A percentile compares a stretch with the other conserved stretches of the same genome.
phyloP scores from a whole-genome alignment of 1,140 invertebrate genomes.

The Radopholus similis region DNA sequence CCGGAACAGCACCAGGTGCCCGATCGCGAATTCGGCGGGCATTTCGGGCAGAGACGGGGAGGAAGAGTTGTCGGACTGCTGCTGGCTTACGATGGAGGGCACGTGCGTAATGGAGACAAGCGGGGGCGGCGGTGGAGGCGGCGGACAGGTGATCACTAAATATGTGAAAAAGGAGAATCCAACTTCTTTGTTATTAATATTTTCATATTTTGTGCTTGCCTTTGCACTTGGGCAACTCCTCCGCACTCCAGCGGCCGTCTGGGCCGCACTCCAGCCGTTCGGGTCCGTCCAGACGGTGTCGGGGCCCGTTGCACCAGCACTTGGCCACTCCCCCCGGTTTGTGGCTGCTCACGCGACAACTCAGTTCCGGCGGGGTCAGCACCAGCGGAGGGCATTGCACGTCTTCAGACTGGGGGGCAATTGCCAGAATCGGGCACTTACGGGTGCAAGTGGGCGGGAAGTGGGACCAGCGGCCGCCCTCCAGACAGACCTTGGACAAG shows the following conservation, averaged over 20 bases:
- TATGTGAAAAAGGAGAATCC: background rate
- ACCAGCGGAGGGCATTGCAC: slow-evolving; percentile 44
- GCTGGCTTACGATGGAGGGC: background rate
- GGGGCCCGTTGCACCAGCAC: slow-evolving; percentile 17
- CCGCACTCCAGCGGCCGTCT: slow-evolving; percentile 30
- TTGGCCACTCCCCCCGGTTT: slow-evolving; percentile 45
- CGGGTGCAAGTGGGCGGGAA: slow-evolving; percentile 32
- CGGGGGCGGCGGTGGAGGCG: slow-evolving; percentile 14
- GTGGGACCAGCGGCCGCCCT: slow-evolving; percentile 45
- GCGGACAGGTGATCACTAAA: slow-evolving; percentile 29
- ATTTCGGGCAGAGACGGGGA: background rate
- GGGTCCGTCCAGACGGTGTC: slow-evolving; percentile 24
- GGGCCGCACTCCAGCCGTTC: slow-evolving; percentile 28
- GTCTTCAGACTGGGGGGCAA: slow-evolving; percentile 11
- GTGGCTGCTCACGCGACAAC: slow-evolving; percentile 35
- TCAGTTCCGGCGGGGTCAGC: slow-evolving; percentile 22
- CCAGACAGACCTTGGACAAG: slow-evolving; percentile 27
- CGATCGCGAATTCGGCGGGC: slow-evolving; percentile 15
- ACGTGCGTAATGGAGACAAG: slow-evolving; percentile 19
- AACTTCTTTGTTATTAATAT: slow-evolving; percentile 24
- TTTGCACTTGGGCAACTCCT: slow-evolving; percentile 22
- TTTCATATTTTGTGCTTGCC: slow-evolving; percentile 9
- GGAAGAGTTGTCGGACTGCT: background rate
- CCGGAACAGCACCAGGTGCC: slow-evolving; percentile 34
- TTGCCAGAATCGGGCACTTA: background rate